phyloP scores from a whole-genome alignment of 2,888 invertebrate genomes.

The Eupithecia pulchellata region DNA sequence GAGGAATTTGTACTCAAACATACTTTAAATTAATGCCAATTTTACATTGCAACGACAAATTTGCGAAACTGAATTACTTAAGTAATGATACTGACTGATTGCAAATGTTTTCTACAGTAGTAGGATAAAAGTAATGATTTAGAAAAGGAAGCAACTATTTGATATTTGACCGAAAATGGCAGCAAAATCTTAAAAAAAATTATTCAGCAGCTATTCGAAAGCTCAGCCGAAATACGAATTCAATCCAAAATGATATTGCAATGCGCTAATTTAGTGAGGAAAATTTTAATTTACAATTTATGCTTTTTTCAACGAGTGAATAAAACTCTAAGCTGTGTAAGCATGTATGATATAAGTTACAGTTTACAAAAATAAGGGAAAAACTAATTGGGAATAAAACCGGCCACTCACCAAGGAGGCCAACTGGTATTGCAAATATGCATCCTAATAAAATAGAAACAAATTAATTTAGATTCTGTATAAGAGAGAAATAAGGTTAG shows the following conservation, averaged over 20 bases:
- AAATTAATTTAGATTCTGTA: conserved; percentile 57
- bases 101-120: conserved; percentile 19
- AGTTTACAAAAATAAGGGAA: conserved; percentile 50
- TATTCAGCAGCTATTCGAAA: conserved; percentile 33
- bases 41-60: conserved; percentile 33
- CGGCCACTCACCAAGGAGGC: conserved; percentile 83
- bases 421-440: conserved; percentile 83
- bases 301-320: conserved; percentile 36
- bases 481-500: conserved; percentile 45
- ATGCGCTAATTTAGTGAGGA: conserved; percentile 40
- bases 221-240: conserved; percentile 31
- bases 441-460: conserved; percentile 82
- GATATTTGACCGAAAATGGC: background rate
- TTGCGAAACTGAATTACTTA: conserved; percentile 10
- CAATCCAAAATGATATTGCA: conserved; percentile 40
- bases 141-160: conserved; percentile 29
- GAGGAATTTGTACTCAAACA: conserved; percentile 21
- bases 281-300: conserved; percentile 21
- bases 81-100: conserved; percentile 16
- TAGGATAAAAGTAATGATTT: conserved; percentile 28
- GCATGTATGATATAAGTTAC: conserved; percentile 59
- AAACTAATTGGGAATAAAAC: conserved; percentile 56
- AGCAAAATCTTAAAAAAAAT: conserved; percentile 12
- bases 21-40: conserved; percentile 29
- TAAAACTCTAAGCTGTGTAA: conserved; percentile 70